These are phyloP conservation scores for Bellardia bayeri DNA, from an alignment of 2,888 invertebrate species.

Conservation along the genomic window DNA sequence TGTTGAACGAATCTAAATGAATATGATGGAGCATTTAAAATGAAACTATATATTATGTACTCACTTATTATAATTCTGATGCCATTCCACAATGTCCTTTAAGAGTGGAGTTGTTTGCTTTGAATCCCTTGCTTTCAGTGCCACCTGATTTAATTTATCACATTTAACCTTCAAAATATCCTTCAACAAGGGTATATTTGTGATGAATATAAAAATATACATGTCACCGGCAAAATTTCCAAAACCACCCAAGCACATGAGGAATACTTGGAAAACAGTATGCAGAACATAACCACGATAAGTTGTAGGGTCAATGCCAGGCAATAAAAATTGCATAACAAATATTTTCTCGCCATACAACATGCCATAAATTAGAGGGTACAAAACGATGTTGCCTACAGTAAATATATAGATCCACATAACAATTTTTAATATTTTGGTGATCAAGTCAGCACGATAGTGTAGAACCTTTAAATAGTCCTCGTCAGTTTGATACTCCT, in stretches of 20 bases:
- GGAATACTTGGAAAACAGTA: slow-evolving; percentile 60
- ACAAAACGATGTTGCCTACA: slow-evolving; percentile 23
- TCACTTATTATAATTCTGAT: slow-evolving; percentile 78
- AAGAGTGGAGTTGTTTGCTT: slow-evolving; percentile 59
- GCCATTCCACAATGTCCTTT: slow-evolving; percentile 76
- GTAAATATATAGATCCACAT: slow-evolving; percentile 56
- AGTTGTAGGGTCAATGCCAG: slow-evolving; percentile 73
- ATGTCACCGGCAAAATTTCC: slow-evolving; percentile 79
- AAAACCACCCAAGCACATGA: slow-evolving; percentile 75
- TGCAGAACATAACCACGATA: slow-evolving; percentile 71
- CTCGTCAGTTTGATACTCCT: slow-evolving; percentile 73
- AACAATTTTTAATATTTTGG: slow-evolving; percentile 69
- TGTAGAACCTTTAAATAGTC: slow-evolving; percentile 73
- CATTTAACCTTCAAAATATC: slow-evolving; percentile 77
- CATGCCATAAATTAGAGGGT: slow-evolving; percentile 64
- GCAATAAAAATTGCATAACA: slow-evolving; percentile 42
- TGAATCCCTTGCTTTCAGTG: background rate
- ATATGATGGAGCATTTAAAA: background rate
- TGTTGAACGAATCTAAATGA: slow-evolving; percentile 69
- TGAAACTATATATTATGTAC: background rate
- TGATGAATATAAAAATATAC: slow-evolving; percentile 76
- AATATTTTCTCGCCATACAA: slow-evolving; percentile 52
- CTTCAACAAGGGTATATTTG: slow-evolving; percentile 77
- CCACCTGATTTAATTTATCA: slow-evolving; percentile 74
- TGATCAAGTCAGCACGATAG: slow-evolving; percentile 64